Conservation (phyloP, 2,888 invertebrate genomes). For the Andrena bucephala region DNA sequence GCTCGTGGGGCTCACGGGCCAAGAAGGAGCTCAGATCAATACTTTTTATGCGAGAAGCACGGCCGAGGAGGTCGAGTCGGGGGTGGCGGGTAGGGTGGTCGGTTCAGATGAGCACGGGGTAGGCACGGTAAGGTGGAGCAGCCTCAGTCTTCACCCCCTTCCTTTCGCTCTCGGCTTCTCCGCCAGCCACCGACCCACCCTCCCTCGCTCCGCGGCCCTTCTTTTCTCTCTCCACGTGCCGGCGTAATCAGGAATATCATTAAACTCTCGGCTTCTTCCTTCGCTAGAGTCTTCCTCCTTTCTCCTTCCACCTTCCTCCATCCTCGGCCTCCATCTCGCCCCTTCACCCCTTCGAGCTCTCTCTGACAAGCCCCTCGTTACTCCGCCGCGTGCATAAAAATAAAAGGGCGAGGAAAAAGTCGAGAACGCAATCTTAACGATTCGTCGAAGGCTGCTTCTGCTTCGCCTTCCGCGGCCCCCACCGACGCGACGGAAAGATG, state of each 20-base stretch:
- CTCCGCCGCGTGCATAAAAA: constrained; percentile 70
- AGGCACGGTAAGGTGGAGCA: constrained; percentile 71
- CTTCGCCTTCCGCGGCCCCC: constrained; percentile 31
- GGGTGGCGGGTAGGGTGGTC: constrained; percentile 49
- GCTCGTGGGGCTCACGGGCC: constrained; percentile 73
- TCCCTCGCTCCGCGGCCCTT: constrained; percentile 29
- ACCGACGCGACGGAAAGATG: constrained; percentile 26
- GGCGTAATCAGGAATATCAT: constrained; percentile 85
- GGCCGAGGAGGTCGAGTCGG: constrained; percentile 63
- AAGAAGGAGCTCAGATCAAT: constrained; percentile 82
- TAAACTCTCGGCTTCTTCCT: constrained; percentile 83
- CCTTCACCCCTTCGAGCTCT: constrained; percentile 40
- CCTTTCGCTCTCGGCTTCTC: constrained; percentile 3
- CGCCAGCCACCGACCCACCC: constrained; percentile 16
- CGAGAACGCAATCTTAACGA: constrained; percentile 74
- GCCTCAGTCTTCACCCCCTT: constrained; percentile 53
- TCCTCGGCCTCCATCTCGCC: constrained; percentile 41
- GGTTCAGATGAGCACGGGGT: constrained; percentile 69
- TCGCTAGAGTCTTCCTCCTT: constrained; percentile 70
- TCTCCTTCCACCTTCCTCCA: constrained; percentile 36
- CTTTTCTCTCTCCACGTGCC: constrained; percentile 80
- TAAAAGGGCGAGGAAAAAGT: constrained; percentile 64
- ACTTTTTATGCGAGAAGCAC: constrained; percentile 83
- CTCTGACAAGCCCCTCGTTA: constrained; percentile 76
- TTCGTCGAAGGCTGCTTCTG: constrained; percentile 62